phyloP scores from a whole-genome alignment of 2,113 vertebrate genomes.

The Pomatorhinus ruficollis region DNA sequence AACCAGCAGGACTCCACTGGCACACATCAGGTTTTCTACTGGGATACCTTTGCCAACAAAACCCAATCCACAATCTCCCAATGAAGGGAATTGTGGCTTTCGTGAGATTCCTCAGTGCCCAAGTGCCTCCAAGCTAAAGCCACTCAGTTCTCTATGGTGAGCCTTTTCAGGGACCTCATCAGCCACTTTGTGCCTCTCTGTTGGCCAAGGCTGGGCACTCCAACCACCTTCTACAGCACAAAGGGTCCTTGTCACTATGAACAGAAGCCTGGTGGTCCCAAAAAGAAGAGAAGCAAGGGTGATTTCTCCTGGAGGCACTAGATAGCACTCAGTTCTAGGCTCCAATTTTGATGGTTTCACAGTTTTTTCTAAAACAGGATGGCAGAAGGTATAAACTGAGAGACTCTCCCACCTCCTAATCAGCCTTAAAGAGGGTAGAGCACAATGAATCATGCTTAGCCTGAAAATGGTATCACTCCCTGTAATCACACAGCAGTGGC shows the following conservation, averaged over 20 bases:
- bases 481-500: slow-evolving; percentile 33
- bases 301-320: not conserved
- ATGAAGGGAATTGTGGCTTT: accelerated
- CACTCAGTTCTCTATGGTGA: not conserved
- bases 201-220: not conserved
- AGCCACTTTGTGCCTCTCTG: not conserved
- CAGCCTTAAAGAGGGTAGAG: accelerated
- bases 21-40: not conserved
- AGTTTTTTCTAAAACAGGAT: not conserved
- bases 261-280: not conserved
- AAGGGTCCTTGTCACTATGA: not conserved
- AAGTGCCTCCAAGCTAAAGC: not conserved
- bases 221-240: not conserved
- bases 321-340: not conserved
- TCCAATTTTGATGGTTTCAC: not conserved
- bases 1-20: not conserved
- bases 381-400: not conserved
- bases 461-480: not conserved
- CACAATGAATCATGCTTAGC: slow-evolving; percentile 16
- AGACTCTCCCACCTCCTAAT: not conserved
- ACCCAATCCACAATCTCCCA: not conserved
- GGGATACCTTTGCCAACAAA: not conserved
- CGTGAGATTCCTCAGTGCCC: not conserved
- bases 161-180: not conserved
- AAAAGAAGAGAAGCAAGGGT: not conserved